A percentile compares a stretch with the other conserved stretches of the same genome.
Conservation (phyloP, 2,888 invertebrate genomes). For the Nephrotoma flavescens region DNA sequence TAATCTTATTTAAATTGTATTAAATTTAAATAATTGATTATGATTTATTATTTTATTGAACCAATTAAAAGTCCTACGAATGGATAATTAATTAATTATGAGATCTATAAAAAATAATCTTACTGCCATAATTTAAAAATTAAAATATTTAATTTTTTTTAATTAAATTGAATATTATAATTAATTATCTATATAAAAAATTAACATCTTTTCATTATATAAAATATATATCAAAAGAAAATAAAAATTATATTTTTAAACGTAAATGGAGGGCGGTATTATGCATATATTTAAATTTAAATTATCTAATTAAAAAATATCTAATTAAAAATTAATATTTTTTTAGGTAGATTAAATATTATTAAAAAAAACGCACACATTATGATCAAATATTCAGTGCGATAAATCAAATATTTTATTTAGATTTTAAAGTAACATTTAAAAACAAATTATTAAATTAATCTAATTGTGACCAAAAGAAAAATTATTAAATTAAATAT, state of each 20-base stretch:
- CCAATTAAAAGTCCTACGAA: neutral
- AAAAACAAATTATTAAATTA: neutral
- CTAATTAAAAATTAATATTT: neutral
- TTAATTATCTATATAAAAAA: neutral
- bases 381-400: neutral
- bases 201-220: neutral
- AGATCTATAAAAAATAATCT: neutral
- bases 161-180: neutral
- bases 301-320: neutral
- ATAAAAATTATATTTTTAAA: neutral
- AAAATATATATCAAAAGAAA: neutral
- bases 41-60: neutral
- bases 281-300: neutral
- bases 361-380: neutral
- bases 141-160: neutral
- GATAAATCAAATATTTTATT: neutral
- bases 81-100: neutral
- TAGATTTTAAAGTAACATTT: neutral
- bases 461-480: neutral
- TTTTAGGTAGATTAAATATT: neutral
- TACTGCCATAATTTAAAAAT: neutral
- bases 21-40: neutral
- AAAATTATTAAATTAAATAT: neutral
- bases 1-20: conserved; percentile 28
- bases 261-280: neutral